Conservation (phyloP, 2,797 vertebrate genomes). For the Enteromius argenteus region DNA sequence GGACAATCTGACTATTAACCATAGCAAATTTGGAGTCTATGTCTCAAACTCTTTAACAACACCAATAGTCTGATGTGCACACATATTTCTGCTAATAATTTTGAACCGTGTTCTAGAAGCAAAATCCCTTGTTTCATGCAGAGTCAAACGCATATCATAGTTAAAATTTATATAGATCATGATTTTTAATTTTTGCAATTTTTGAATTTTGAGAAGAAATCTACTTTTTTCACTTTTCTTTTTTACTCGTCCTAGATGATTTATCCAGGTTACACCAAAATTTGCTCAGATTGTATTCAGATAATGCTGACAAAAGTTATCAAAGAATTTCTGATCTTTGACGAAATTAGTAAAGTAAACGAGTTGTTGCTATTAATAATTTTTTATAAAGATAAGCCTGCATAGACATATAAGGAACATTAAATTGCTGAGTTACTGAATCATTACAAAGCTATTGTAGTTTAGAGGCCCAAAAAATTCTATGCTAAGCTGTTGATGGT, state of each 20-base stretch:
- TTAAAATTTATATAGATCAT: too few species aligned
- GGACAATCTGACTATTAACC: neutral
- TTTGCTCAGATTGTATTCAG: neutral
- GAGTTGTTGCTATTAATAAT: too few species aligned
- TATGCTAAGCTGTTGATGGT: conserved; percentile 18
- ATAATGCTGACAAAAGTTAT: neutral
- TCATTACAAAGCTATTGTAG: conserved; percentile 34
- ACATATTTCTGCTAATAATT: too few species aligned
- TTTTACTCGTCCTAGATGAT: neutral
- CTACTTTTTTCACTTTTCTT: too few species aligned
- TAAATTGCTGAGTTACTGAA: neutral
- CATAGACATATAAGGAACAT: neutral
- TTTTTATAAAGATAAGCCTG: neutral
- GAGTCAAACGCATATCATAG: too few species aligned
- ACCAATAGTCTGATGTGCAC: too few species aligned
- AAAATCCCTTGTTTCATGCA: neutral
- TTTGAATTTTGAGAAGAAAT: too few species aligned
- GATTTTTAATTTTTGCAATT: too few species aligned
- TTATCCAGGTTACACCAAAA: neutral
- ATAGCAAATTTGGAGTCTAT: neutral
- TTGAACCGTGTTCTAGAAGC: neutral
- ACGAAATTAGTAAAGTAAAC: too few species aligned
- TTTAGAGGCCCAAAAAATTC: conserved; percentile 21
- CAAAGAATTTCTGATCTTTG: too few species aligned
- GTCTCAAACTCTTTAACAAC: too few species aligned